Evolutionary conservation across 2,113 vertebrate genomes (phyloP).

Genomic region (Neotoma lepida): DNA sequence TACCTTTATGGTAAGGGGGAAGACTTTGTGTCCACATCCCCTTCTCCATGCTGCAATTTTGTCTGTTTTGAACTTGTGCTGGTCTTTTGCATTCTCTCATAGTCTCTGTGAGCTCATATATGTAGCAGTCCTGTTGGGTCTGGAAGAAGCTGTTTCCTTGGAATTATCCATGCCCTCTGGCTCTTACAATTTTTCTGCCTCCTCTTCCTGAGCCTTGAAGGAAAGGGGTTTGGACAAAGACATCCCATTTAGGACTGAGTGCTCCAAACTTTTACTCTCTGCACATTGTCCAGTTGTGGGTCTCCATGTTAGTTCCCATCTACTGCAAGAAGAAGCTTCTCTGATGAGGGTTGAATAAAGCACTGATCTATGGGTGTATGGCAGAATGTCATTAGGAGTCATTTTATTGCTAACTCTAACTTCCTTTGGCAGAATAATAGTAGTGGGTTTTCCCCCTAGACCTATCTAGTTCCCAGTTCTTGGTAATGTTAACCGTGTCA

Average conservation of each 20-base stretch:
- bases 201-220: background rate
- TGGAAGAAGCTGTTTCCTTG: background rate
- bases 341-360: background rate
- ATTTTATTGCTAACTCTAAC: background rate
- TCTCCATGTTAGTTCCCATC: background rate
- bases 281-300: background rate
- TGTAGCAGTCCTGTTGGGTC: background rate
- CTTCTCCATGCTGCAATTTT: background rate
- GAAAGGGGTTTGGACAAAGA: background rate
- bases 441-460: background rate
- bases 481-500: background rate
- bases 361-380: background rate
- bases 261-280: background rate
- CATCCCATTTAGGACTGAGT: background rate
- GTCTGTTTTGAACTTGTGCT: background rate
- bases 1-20: background rate
- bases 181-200: background rate
- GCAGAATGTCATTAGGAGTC: background rate
- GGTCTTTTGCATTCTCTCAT: background rate
- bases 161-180: background rate
- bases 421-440: background rate
- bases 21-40: background rate
- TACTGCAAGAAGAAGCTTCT: background rate
- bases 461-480: background rate
- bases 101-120: background rate